These are phyloP conservation scores for Lysiphlebus fabarum DNA, from an alignment of 1,140 invertebrate genomes.

Conservation along the genomic window DNA sequence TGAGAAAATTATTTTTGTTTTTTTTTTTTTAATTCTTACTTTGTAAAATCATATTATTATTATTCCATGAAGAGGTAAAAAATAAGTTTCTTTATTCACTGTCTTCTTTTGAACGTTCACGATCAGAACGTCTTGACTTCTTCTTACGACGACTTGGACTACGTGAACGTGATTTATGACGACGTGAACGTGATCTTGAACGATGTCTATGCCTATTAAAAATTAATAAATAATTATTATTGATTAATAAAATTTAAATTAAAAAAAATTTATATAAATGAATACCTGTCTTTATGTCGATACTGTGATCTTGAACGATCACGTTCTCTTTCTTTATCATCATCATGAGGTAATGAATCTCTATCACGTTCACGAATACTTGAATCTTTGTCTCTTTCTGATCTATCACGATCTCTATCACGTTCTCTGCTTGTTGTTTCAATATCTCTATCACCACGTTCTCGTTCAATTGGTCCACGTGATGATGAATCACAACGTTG, in stretches of 20 bases:
- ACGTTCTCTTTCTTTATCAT: constrained; percentile 48
- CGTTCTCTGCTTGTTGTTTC: constrained; percentile 41
- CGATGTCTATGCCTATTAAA: constrained; percentile 57
- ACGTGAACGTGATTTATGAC: constrained; percentile 60
- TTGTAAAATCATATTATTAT: too few relatives aligned
- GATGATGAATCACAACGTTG: constrained; percentile 39
- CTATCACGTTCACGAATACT: constrained; percentile 48
- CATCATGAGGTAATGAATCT: constrained; percentile 48
- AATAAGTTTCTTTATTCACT: constrained; percentile 51
- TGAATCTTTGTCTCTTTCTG: constrained; percentile 50
- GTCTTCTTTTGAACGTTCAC: constrained; percentile 59
- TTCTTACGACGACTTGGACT: constrained; percentile 64
- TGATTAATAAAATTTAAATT: constrained; percentile 2
- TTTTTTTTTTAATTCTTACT: too few relatives aligned
- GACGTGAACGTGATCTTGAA: constrained; percentile 57
- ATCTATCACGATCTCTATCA: constrained; percentile 45
- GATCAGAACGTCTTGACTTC: constrained; percentile 61
- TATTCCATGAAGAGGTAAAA: too few relatives aligned
- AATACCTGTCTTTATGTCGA: constrained; percentile 51
- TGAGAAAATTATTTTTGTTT: too few relatives aligned
- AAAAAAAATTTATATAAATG: constrained; percentile 16
- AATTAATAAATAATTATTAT: constrained; percentile 8
- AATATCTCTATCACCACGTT: constrained; percentile 44
- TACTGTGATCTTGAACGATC: constrained; percentile 51
- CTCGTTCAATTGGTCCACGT: constrained; percentile 35